A percentile compares a stretch with the other conserved stretches of the same genome.
Conservation (phyloP, 1,140 invertebrate species). For the Microplitis mediator region DNA sequence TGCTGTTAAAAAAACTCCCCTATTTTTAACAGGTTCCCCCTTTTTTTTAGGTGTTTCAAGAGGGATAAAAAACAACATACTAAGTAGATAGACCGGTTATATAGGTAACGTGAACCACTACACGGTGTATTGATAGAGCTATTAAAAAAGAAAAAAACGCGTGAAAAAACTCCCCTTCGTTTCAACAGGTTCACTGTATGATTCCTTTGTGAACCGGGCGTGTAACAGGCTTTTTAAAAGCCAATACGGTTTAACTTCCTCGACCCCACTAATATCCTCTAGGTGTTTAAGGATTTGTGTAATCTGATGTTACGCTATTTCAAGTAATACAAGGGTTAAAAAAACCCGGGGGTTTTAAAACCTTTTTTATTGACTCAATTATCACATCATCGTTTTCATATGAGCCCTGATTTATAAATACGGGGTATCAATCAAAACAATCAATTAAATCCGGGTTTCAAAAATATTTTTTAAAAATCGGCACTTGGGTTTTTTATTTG, state of each 20-base stretch:
- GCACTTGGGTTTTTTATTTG: too few relatives aligned
- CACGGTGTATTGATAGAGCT: constrained; percentile 4
- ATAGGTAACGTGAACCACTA: constrained; percentile 3
- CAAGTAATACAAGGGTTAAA: not conserved
- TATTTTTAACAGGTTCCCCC: constrained; percentile 11
- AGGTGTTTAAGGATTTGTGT: not conserved
- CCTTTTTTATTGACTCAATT: not conserved
- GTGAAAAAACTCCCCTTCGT: constrained; percentile 17
- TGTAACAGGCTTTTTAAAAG: constrained; percentile 17
- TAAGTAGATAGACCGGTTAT: not conserved
- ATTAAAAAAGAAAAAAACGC: constrained; percentile 6
- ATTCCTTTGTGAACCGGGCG: constrained; percentile 4
- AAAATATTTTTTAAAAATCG: too few relatives aligned
- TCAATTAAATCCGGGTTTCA: too few relatives aligned
- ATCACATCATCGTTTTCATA: not conserved
- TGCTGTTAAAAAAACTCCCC: constrained; percentile 13
- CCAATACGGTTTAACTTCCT: constrained; percentile 7
- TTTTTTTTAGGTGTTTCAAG: constrained; percentile 1
- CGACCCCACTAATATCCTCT: not conserved
- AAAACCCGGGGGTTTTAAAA: not conserved
- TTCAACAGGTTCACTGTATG: constrained; percentile 5
- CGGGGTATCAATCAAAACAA: too few relatives aligned
- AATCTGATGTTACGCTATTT: constrained; percentile 7
- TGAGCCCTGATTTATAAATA: too few relatives aligned
- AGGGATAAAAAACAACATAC: not conserved